Conservation (phyloP, 2,797 vertebrate species). For the Champsocephalus esox region DNA sequence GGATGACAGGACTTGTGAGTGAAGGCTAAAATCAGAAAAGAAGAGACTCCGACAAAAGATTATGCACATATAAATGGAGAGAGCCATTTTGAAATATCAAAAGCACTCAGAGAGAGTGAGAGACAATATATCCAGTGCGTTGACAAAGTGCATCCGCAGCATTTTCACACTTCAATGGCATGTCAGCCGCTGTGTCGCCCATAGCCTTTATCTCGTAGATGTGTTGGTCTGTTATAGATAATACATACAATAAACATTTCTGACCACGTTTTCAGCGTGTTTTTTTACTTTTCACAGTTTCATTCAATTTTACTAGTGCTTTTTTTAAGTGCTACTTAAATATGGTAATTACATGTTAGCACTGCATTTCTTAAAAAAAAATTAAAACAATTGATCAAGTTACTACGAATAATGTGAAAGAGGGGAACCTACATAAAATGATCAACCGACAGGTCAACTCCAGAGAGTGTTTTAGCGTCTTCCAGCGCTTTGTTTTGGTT, state of each 20-base stretch:
- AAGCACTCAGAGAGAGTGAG: slow-evolving; percentile 40
- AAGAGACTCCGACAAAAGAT: slow-evolving; percentile 50
- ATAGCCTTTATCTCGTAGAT: background rate
- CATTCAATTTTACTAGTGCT: background rate
- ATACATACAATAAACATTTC: background rate
- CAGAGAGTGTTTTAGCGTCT: background rate
- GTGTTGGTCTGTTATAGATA: background rate
- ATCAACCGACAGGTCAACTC: background rate
- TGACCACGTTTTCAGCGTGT: background rate
- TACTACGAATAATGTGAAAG: background rate
- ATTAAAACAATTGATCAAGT: background rate
- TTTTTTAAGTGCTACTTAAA: background rate
- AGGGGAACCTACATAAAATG: background rate
- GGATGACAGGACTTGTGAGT: slow-evolving; percentile 48
- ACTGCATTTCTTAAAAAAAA: background rate
- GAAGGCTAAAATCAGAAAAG: slow-evolving; percentile 54
- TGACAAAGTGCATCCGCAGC: slow-evolving; percentile 28
- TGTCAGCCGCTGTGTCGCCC: background rate
- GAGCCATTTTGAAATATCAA: slow-evolving; percentile 44
- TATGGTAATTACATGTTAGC: background rate
- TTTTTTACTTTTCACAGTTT: background rate
- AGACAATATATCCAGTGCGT: slow-evolving; percentile 41
- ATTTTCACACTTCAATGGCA: slow-evolving; percentile 11
- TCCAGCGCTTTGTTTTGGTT: background rate
- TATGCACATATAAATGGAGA: slow-evolving; percentile 63